Percentiles rank a stretch among this genome's conserved stretches.
Conservation (phyloP, 2,797 vertebrate genomes). For the Mus caroli region DNA sequence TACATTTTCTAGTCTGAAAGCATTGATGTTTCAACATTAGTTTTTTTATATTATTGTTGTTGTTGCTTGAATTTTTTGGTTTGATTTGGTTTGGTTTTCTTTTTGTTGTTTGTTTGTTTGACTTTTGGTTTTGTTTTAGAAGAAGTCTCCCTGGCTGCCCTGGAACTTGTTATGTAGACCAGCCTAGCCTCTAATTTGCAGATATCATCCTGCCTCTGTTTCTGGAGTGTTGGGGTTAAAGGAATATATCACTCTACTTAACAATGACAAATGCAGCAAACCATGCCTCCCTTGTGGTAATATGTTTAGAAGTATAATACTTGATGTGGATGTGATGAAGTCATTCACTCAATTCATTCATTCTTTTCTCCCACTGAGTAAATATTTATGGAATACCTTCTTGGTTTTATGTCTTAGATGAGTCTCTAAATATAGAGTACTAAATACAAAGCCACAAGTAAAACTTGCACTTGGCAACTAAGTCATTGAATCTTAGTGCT, state of each 20-base stretch:
- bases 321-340: background rate
- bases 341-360: conserved; percentile 3
- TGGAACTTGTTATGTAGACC: background rate
- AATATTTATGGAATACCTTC: background rate
- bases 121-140: background rate
- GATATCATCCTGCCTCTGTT: background rate
- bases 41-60: conserved; percentile 13
- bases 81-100: background rate
- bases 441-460: background rate
- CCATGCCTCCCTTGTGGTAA: background rate
- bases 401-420: background rate
- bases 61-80: background rate
- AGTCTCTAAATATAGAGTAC: background rate
- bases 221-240: background rate
- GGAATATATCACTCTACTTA: background rate
- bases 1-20: conserved; percentile 16
- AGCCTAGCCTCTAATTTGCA: background rate
- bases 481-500: background rate
- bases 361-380: background rate
- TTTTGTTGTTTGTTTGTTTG: background rate
- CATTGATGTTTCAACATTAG: background rate
- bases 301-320: background rate
- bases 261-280: background rate
- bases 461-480: background rate
- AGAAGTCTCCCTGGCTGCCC: background rate